A percentile compares a stretch with the other conserved stretches of the same genome.
Evolutionary conservation across 2,888 invertebrate genomes (phyloP).

Genomic region (Dynastes maya): DNA sequence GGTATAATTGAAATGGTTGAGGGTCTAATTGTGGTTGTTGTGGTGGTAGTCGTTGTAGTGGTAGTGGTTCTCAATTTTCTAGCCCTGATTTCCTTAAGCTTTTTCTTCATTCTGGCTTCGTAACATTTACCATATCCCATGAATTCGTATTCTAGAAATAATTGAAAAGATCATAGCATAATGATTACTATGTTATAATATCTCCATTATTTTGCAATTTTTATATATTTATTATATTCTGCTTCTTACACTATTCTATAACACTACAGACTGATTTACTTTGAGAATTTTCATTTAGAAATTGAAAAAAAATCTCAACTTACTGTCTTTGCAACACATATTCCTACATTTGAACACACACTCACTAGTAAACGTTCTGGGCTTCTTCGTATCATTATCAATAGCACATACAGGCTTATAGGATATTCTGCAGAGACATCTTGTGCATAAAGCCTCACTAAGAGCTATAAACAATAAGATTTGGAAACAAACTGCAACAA

Average conservation of each 20-base stretch:
- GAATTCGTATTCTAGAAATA: conserved; percentile 38
- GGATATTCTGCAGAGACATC: conserved; percentile 34
- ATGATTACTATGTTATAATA: too few relatives aligned
- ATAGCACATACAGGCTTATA: conserved; percentile 30
- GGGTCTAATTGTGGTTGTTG: too few relatives aligned
- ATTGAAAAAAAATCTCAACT: background rate
- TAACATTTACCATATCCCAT: conserved; percentile 25
- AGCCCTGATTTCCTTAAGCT: background rate
- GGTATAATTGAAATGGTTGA: too few relatives aligned
- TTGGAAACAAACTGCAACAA: conserved; percentile 23
- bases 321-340: conserved; percentile 31
- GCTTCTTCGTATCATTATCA: conserved; percentile 4
- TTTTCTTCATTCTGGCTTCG: conserved; percentile 12
- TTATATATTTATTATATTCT: too few relatives aligned
- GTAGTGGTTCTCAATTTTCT: conserved; percentile 25
- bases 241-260: too few relatives aligned
- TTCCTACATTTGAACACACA: conserved; percentile 41
- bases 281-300: background rate
- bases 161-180: background rate
- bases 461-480: conserved; percentile 9
- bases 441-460: conserved; percentile 23
- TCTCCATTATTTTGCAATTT: too few relatives aligned
- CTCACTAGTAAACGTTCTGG: conserved; percentile 29
- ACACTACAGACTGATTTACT: too few relatives aligned
- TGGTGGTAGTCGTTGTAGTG: background rate